Conservation (phyloP, 2,797 vertebrate species). For the Parambassis ranga region DNA sequence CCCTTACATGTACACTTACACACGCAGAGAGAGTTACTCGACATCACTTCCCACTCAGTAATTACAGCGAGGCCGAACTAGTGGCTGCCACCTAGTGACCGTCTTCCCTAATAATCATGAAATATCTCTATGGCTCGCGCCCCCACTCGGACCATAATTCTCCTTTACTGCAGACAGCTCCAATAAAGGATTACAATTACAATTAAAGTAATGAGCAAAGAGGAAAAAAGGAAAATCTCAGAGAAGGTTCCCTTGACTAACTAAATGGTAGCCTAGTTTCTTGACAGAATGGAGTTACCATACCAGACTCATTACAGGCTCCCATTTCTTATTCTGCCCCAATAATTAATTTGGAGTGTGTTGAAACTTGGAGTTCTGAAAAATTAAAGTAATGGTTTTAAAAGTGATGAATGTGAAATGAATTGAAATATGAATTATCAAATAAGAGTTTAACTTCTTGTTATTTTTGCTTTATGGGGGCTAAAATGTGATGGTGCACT, state of each 20-base stretch:
- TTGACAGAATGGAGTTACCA: constrained; percentile 75
- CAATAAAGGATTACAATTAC: constrained; percentile 87
- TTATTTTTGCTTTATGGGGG: constrained; percentile 52
- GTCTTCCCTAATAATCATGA: constrained; percentile 84
- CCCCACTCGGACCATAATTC: constrained; percentile 82
- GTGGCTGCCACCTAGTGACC: constrained; percentile 84
- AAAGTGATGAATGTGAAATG: constrained; percentile 62
- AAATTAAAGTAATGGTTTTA: constrained; percentile 72
- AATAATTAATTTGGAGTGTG: constrained; percentile 77
- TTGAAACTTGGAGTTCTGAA: constrained; percentile 68
- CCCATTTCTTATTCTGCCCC: constrained; percentile 68
- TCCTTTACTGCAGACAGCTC: constrained; percentile 83
- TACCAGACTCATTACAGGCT: constrained; percentile 72
- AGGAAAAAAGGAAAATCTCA: constrained; percentile 76
- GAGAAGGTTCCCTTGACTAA: constrained; percentile 78
- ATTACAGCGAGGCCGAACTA: constrained; percentile 75
- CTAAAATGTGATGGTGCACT: no score
- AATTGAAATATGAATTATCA: constrained; percentile 53
- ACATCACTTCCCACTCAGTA: constrained; percentile 72
- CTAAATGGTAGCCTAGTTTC: constrained; percentile 80
- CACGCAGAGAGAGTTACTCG: constrained; percentile 27
- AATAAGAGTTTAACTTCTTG: constrained; percentile 43
- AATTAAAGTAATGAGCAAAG: constrained; percentile 87
- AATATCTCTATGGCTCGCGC: constrained; percentile 78
- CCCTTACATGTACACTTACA: constrained; percentile 2